Evolutionary conservation across 2,888 invertebrate species (phyloP).

Genomic region (Synanthedon andrenaeformis): DNA sequence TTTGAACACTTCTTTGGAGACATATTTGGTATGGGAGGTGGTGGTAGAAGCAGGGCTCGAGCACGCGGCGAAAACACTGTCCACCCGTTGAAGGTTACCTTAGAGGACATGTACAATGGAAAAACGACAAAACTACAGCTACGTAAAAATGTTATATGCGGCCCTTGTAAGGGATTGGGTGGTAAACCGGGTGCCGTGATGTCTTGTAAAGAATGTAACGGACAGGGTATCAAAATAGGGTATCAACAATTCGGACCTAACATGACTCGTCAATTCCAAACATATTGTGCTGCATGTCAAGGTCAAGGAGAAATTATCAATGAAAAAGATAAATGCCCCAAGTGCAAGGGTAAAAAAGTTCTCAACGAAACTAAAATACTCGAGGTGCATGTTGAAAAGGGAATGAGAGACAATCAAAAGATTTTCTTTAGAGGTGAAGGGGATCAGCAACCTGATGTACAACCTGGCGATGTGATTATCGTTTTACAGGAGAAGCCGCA

Average conservation of each 20-base stretch:
- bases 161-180: slow-evolving; percentile 81
- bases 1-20: slow-evolving; percentile 75
- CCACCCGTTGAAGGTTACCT: slow-evolving; percentile 84
- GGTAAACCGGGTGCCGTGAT: slow-evolving; percentile 77
- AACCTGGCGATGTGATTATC: slow-evolving; percentile 91
- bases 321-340: slow-evolving; percentile 85
- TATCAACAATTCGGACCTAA: slow-evolving; percentile 77
- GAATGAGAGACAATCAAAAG: slow-evolving; percentile 88
- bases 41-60: slow-evolving; percentile 67
- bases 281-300: slow-evolving; percentile 72
- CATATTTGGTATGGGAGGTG: slow-evolving; percentile 72
- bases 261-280: slow-evolving; percentile 74
- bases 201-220: slow-evolving; percentile 80
- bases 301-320: slow-evolving; percentile 80
- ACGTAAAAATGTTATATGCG: slow-evolving; percentile 85
- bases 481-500: slow-evolving; percentile 86
- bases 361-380: slow-evolving; percentile 84
- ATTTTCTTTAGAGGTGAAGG: slow-evolving; percentile 90
- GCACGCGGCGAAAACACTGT: slow-evolving; percentile 84
- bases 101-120: slow-evolving; percentile 93
- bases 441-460: slow-evolving; percentile 88
- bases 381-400: slow-evolving; percentile 90
- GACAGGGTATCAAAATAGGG: slow-evolving; percentile 80
- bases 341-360: slow-evolving; percentile 87
- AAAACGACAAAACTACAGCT: slow-evolving; percentile 86